A percentile compares a stretch with the other conserved stretches of the same genome.
Conservation (phyloP, 2,888 invertebrate species). For the Desoria tigrina region DNA sequence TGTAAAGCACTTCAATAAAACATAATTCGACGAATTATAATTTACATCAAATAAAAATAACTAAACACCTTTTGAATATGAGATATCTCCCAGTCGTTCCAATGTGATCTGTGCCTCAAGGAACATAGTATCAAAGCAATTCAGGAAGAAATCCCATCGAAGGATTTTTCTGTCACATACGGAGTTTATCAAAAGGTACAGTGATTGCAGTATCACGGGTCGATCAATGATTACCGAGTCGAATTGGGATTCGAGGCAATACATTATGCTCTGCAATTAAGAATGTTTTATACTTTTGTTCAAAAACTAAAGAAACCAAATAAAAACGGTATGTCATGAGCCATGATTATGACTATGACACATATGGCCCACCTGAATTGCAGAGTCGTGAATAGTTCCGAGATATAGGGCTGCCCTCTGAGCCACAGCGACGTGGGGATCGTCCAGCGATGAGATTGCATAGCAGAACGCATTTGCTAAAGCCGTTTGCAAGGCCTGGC, state of each 20-base stretch:
- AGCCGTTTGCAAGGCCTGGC: conserved; percentile 83
- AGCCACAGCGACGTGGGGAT: conserved; percentile 90
- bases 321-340: background rate
- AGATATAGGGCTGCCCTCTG: conserved; percentile 89
- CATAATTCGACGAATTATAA: too few species aligned
- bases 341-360: too few species aligned
- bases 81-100: conserved; percentile 80
- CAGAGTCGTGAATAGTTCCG: conserved; percentile 87
- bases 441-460: conserved; percentile 93
- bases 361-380: conserved; percentile 68
- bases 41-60: too few species aligned
- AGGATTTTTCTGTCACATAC: conserved; percentile 86
- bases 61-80: conserved; percentile 73
- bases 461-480: conserved; percentile 96
- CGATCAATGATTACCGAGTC: conserved; percentile 95
- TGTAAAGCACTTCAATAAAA: conserved; percentile 12
- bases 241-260: conserved; percentile 96
- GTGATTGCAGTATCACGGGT: conserved; percentile 77
- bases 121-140: conserved; percentile 91
- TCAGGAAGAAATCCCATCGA: conserved; percentile 96
- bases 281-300: background rate
- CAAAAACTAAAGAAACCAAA: background rate
- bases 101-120: conserved; percentile 92
- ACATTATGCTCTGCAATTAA: conserved; percentile 71
- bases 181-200: conserved; percentile 91